These are phyloP conservation scores for Bradynema listronoti DNA, from an alignment of 1,140 invertebrate genomes.

Conservation along the genomic window DNA sequence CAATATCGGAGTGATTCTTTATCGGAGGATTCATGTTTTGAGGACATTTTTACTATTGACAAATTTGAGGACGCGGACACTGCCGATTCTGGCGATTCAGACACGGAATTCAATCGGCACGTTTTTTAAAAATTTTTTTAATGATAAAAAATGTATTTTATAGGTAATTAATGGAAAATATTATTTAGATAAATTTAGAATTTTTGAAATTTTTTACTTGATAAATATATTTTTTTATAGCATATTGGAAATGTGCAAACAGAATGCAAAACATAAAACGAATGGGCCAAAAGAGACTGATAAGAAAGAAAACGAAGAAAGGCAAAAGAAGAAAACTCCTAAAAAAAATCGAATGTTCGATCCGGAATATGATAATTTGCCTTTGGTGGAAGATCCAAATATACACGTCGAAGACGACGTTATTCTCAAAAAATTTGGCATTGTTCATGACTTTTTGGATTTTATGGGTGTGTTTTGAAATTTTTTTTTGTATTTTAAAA, in stretches of 20 bases:
- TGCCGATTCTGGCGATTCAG: conserved; percentile 14
- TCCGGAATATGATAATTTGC: conserved; percentile 24
- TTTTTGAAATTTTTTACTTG: background rate
- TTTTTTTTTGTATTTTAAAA: background rate
- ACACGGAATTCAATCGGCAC: conserved; percentile 26
- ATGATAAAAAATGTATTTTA: background rate
- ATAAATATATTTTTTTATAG: background rate
- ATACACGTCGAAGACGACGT: conserved; percentile 29
- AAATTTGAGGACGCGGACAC: conserved; percentile 18
- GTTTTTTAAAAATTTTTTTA: conserved; percentile 6
- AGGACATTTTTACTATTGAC: conserved; percentile 15
- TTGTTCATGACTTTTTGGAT: conserved; percentile 33
- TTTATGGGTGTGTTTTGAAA: conserved; percentile 30
- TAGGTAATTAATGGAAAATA: background rate
- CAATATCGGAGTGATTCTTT: background rate
- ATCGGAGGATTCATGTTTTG: conserved; percentile 2
- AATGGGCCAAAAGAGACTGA: background rate
- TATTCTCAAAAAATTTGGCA: conserved; percentile 32
- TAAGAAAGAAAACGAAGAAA: background rate
- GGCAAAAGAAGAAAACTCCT: background rate
- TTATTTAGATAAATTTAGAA: conserved; percentile 7
- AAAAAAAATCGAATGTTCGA: conserved; percentile 21
- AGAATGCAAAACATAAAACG: background rate
- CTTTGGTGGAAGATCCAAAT: conserved; percentile 24
- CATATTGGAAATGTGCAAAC: background rate